Base-by-base conservation (phyloP, 2,888 invertebrate species). In the Minunthozetes semirufus region DNA sequence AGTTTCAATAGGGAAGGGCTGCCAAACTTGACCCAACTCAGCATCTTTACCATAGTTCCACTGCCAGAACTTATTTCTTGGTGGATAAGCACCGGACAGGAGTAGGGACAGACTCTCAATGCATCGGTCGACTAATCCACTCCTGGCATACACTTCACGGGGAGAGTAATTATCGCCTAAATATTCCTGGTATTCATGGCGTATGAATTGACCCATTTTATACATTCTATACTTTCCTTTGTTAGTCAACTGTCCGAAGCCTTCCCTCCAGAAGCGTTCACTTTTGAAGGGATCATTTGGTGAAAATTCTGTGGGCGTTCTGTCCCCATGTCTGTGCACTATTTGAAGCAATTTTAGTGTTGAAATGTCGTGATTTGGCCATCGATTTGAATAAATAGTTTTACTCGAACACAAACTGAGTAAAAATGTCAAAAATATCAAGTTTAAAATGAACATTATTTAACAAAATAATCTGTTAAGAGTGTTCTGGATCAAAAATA, bases 261-360 rank as follows among this genome's bases (percentile, higher is more conserved):
- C 76, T 72, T 75, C 33, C 2, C 22, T 48, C 76, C 76, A 76
- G 22, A 29, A 75, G 19, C 19, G 11, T 5, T n/a, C 5, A 33
- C 46, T 29, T 25, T 46, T 46, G 61, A 42, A 76, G 13, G 76
- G 76, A 71, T 76, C 76, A 17, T 75, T 75, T 42, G 72, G 72
- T 1, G 56, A 17, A n/a, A 76, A 73, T 11, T 53, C 17, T 6
- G 27, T 13, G 11, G 76, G 76, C 9, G 56, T 29, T 38, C 76
- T 42, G 29, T 76, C 76, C n/a, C 73, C 76, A 46, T 76, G 76
- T 56, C 73, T 66, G 71, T 73, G 73, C 15, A 73, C 71, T 9
- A 76, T 42, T 29, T 70, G 70, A 4, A 76, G n/a, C 1, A 74
- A 25, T 42, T 53, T 66, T 25, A 76, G 27, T 19, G 71, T 75